Conservation (phyloP, 2,113 vertebrate species). For the Eidolon helvum region DNA sequence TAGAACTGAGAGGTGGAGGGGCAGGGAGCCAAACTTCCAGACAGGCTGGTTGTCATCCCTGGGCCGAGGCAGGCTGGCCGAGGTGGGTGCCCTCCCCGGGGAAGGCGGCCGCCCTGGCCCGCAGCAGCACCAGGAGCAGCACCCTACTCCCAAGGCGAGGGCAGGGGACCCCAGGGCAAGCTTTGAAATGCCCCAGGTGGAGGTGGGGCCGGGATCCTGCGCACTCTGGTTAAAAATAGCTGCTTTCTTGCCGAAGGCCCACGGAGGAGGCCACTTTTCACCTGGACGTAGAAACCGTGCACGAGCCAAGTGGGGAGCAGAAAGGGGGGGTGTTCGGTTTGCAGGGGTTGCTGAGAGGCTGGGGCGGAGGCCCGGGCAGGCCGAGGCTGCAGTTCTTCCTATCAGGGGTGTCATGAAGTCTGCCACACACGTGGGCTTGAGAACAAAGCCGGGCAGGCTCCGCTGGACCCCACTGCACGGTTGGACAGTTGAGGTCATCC, state of each 20-base stretch:
- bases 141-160: background rate
- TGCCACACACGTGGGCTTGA: background rate
- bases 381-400: fast-evolving
- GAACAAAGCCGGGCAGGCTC: background rate
- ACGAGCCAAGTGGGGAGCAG: fast-evolving
- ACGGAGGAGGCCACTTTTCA: background rate
- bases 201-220: no score
- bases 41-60: background rate
- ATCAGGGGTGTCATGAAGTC: fast-evolving
- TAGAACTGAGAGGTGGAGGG: background rate
- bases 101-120: background rate
- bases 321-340: background rate
- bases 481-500: background rate
- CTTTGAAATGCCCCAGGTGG: background rate
- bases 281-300: background rate
- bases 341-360: background rate
- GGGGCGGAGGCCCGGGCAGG: background rate
- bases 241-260: background rate
- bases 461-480: background rate
- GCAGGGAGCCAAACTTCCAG: background rate
- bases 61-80: background rate
- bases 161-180: background rate
- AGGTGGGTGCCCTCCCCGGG: fast-evolving
- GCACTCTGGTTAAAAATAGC: background rate
- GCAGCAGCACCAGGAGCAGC: background rate